phyloP scores from a whole-genome alignment of 2,797 vertebrate species.

The Eidolon dupreanum region DNA sequence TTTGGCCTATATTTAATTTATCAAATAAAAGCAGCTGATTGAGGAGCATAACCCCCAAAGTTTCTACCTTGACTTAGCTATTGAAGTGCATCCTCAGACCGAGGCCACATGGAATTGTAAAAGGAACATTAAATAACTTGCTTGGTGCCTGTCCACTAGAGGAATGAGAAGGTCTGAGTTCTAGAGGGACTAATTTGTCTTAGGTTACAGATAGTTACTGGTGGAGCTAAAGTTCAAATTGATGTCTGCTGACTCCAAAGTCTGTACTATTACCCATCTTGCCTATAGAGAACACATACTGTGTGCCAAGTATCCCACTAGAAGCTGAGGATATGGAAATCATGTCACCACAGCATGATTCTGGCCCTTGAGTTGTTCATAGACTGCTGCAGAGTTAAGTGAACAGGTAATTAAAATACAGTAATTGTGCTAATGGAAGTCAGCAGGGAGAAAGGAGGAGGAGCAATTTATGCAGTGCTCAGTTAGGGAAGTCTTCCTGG shows the following conservation, averaged over 20 bases:
- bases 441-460: background rate
- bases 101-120: background rate
- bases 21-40: background rate
- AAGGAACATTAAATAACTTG: background rate
- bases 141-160: background rate
- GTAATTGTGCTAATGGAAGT: background rate
- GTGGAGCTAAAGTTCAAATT: background rate
- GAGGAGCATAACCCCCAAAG: background rate
- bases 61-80: background rate
- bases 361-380: background rate
- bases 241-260: background rate
- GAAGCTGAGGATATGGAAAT: background rate
- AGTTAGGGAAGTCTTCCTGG: constrained; percentile 39
- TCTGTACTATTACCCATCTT: background rate
- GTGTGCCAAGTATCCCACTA: background rate
- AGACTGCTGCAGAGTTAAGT: background rate
- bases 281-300: background rate
- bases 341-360: background rate
- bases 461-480: background rate
- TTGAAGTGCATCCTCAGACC: background rate
- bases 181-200: background rate
- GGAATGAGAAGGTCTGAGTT: background rate
- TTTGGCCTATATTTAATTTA: constrained; percentile 9
- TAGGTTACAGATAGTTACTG: background rate
- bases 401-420: background rate